Conservation (phyloP, 2,113 vertebrate species). For the Bettongia penicillata region DNA sequence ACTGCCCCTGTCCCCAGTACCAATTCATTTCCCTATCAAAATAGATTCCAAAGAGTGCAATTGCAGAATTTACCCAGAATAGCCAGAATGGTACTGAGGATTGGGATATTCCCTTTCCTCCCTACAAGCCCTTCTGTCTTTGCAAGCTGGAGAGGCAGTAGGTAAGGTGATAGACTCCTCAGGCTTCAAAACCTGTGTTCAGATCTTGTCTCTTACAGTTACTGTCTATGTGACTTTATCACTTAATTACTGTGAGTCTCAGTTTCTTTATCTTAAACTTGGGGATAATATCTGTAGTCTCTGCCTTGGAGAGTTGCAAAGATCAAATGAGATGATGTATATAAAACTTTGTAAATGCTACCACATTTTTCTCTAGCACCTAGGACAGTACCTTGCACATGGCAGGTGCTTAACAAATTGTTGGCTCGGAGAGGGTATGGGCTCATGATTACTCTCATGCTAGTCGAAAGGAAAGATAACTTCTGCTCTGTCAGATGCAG, state of each 20-base stretch:
- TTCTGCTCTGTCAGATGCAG: slow-evolving; percentile 1
- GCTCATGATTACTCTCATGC: background rate
- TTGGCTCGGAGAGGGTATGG: background rate
- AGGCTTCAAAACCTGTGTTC: background rate
- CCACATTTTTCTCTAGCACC: background rate
- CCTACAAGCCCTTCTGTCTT: background rate
- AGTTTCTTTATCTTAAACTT: background rate
- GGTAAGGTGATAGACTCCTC: background rate
- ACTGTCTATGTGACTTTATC: background rate
- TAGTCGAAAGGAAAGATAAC: background rate
- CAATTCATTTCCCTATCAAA: background rate
- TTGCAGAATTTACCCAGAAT: background rate
- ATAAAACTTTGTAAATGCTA: background rate
- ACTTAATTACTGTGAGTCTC: background rate
- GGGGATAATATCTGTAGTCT: background rate
- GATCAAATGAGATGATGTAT: background rate
- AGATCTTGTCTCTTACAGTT: background rate
- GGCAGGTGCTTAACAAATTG: background rate
- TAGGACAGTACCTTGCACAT: background rate
- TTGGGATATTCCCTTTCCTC: background rate
- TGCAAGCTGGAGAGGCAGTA: background rate
- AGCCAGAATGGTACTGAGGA: background rate
- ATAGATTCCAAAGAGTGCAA: background rate
- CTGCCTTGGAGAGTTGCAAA: background rate
- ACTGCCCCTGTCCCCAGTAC: background rate